These are phyloP conservation scores for Ramazzottius varieornatus DNA, from an alignment of 2,888 invertebrate species.

Conservation along the genomic window DNA sequence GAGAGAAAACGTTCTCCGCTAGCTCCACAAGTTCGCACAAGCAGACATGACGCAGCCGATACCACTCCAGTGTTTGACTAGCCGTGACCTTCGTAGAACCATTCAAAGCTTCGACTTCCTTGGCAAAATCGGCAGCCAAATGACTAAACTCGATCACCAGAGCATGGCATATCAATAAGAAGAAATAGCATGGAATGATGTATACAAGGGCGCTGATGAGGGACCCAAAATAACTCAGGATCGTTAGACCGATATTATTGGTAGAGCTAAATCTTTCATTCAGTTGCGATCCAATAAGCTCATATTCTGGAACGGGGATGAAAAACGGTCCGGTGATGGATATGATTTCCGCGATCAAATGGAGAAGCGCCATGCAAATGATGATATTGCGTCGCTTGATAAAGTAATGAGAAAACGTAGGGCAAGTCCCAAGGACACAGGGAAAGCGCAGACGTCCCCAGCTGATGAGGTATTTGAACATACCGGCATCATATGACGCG, in stretches of 20 bases:
- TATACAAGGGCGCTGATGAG: neutral
- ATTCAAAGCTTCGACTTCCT: neutral
- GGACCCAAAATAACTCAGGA: neutral
- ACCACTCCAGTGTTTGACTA: neutral
- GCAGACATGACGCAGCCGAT: neutral
- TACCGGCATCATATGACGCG: too few species aligned
- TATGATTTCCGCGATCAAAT: neutral
- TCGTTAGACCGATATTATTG: neutral
- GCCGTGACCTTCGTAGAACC: too few species aligned
- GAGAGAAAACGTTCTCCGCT: neutral
- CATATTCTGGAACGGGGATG: too few species aligned
- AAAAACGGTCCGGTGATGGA: neutral
- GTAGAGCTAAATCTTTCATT: neutral
- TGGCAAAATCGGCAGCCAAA: neutral
- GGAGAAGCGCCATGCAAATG: neutral
- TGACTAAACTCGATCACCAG: neutral
- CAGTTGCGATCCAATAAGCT: too few species aligned
- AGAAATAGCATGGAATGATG: neutral
- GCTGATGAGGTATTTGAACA: neutral
- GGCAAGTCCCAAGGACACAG: neutral
- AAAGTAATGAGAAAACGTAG: neutral
- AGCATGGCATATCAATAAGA: neutral
- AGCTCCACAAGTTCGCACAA: neutral
- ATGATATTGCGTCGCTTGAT: neutral
- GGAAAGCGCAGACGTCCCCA: neutral